A percentile compares a stretch with the other conserved stretches of the same genome.
phyloP scores from a whole-genome alignment of 2,113 vertebrate species.

The Microtus montanus region DNA sequence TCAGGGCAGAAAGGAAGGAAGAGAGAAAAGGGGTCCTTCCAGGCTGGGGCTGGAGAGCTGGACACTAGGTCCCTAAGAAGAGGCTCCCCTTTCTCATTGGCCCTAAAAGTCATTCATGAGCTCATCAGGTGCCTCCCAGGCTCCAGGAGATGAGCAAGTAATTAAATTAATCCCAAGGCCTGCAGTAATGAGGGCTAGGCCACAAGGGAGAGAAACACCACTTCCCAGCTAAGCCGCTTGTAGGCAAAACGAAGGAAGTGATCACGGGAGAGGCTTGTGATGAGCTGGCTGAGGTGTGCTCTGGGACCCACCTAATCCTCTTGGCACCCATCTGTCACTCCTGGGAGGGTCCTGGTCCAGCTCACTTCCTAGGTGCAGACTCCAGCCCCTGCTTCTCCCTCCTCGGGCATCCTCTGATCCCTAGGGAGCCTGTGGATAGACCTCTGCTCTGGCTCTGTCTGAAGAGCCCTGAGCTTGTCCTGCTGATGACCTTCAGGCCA shows the following conservation, averaged over 20 bases:
- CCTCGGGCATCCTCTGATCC: neutral
- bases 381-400: neutral
- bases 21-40: neutral
- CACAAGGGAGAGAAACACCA: neutral
- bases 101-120: neutral
- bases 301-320: neutral
- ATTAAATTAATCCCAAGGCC: constrained; percentile 70
- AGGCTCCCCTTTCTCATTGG: neutral
- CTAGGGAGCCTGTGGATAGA: fast-evolving
- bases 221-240: neutral
- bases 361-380: neutral
- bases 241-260: neutral
- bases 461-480: neutral
- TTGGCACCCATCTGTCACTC: fast-evolving
- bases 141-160: neutral
- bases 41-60: fast-evolving
- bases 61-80: neutral
- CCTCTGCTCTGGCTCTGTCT: neutral
- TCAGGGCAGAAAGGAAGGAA: neutral
- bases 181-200: constrained; percentile 4
- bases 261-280: neutral
- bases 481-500: fast-evolving
- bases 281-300: neutral
- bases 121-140: constrained; percentile 16
- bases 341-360: neutral